Evolutionary conservation across 2,888 invertebrate species (phyloP), one percentile per base, ranked within the genome.

Genomic region (Zaprionus lineosus): DNA sequence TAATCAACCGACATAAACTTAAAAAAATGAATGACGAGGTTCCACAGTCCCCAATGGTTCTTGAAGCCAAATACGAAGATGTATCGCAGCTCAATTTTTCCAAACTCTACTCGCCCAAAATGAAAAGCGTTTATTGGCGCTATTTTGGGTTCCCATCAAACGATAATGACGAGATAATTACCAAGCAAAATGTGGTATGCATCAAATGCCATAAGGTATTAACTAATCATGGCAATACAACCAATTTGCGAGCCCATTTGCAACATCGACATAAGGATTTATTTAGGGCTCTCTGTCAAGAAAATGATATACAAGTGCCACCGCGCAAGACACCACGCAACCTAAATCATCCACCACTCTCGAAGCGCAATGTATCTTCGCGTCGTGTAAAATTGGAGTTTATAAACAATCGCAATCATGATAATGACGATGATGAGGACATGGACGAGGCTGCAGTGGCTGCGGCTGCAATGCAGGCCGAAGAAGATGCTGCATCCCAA

Each of bases 61-160:
- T 82, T 21, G 77, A 74, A 16, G 51, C 79, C 43, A 81, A 81
- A 57, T 68, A 69, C 19, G 85, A 86, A n/a, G 82, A 83, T 70
- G 70, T 84, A 40, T 75, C 85, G 40, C 83, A 74, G 31, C 59
- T 88, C 5, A 88, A 88, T 48, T 89, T 87, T 41, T 74, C 88
- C 37, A 89, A 89, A 51, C 83, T 89, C 36, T 87, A 89, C 57
- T 84, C 88, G 47, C 89, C 89, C 1, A 89, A 89, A 72, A 90
- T 90, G 90, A 88, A 88, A 52, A 90, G 89, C 68, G 87, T 87
- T 1, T 90, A 89, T 56, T 90, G 90, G 90, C 88, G 88, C 46
- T 87, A 89, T 67, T 90, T 90, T 57, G 90, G 90, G 1, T 90
- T 89, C 63, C 90, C 90, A n/a, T 86, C 89, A 1, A 86, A 89